Conservation (phyloP, 2,113 vertebrate species). For the Guaruba guarouba region DNA sequence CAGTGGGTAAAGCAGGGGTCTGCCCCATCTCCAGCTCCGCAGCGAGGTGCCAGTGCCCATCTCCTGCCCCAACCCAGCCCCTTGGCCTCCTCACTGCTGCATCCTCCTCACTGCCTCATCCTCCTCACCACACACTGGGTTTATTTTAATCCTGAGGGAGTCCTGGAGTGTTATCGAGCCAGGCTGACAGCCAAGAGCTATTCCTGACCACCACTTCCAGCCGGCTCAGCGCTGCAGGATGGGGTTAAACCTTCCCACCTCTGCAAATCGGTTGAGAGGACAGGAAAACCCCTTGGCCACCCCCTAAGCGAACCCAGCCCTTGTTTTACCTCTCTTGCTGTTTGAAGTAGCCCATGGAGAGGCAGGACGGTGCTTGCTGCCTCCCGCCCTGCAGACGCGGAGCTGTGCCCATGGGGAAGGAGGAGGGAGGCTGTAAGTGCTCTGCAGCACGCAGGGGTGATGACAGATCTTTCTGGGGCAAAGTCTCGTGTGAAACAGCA, state of each 20-base stretch:
- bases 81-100: background rate
- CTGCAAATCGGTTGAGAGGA: background rate
- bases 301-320: background rate
- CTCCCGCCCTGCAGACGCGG: background rate
- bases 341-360: background rate
- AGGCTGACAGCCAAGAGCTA: background rate
- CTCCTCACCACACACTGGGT: background rate
- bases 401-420: background rate
- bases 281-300: background rate
- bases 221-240: background rate
- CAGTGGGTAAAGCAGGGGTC: background rate
- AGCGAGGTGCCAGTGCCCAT: fast-evolving
- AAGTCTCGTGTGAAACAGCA: background rate
- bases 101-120: background rate
- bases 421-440: background rate
- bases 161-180: background rate
- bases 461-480: conserved; percentile 11
- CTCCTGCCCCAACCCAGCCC: background rate
- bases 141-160: background rate
- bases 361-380: background rate
- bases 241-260: background rate
- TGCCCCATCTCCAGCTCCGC: fast-evolving
- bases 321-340: background rate
- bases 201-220: background rate
- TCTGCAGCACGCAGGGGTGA: background rate